A percentile compares a stretch with the other conserved stretches of the same genome.
These are phyloP conservation scores for Saguinus midas DNA, from an alignment of 2,113 vertebrate genomes.

Conservation along the genomic window DNA sequence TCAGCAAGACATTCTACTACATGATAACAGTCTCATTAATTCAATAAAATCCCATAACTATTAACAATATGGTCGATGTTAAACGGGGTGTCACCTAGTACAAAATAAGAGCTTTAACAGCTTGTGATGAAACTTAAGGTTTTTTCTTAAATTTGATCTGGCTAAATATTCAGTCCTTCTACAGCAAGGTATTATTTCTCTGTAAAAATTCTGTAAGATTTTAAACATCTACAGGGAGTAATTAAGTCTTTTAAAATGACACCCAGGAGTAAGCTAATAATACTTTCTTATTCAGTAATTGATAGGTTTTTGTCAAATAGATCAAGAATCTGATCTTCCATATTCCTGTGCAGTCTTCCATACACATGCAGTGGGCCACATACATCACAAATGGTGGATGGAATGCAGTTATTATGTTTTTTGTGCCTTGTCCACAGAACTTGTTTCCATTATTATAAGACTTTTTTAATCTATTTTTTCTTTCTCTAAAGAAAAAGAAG, in stretches of 20 bases:
- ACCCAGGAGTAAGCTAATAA: conserved; percentile 74
- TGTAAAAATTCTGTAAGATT: conserved; percentile 78
- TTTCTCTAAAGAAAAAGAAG: background rate
- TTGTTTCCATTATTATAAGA: conserved; percentile 48
- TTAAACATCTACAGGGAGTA: conserved; percentile 79
- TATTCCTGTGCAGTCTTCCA: conserved; percentile 32
- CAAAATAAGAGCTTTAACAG: conserved; percentile 92
- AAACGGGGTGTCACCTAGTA: conserved; percentile 91
- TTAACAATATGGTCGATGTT: conserved; percentile 93
- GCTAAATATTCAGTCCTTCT: conserved; percentile 83
- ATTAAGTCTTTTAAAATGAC: conserved; percentile 81
- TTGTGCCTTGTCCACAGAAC: background rate
- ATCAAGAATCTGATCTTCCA: conserved; percentile 66
- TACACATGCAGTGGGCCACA: conserved; percentile 36
- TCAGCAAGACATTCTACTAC: conserved; percentile 91
- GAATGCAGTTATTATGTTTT: conserved; percentile 25
- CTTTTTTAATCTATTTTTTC: conserved; percentile 31
- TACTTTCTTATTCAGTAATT: conserved; percentile 78
- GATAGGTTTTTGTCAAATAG: conserved; percentile 68
- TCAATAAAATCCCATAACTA: conserved; percentile 93
- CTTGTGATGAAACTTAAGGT: conserved; percentile 86
- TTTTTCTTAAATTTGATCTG: conserved; percentile 81
- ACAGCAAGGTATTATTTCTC: conserved; percentile 82
- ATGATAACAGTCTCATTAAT: conserved; percentile 93
- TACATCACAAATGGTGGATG: conserved; percentile 49